Evolutionary conservation across 2,113 vertebrate species (phyloP).

Genomic region (Heteronetta atricapilla): DNA sequence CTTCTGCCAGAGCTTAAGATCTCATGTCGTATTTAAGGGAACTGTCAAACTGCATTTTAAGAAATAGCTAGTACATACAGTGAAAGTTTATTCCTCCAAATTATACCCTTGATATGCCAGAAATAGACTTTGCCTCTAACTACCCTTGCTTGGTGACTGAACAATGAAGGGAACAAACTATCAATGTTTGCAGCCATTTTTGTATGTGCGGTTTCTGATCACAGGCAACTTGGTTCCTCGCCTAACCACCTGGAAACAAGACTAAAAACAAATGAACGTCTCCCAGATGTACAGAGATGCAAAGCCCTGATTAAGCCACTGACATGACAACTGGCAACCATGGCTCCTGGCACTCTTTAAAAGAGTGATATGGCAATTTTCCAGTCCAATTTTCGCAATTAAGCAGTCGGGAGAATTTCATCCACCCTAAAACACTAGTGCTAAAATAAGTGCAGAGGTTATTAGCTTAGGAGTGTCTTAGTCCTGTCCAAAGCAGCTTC

Average conservation of each 20-base stretch:
- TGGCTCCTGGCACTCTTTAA: slow-evolving; percentile 40
- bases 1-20: slow-evolving; percentile 39
- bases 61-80: neutral
- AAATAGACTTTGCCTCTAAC: slow-evolving; percentile 32
- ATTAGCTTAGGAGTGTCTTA: neutral
- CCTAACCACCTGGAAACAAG: slow-evolving; percentile 16
- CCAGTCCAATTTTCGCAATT: slow-evolving; percentile 52
- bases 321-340: slow-evolving; percentile 41
- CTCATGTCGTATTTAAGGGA: slow-evolving; percentile 38
- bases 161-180: neutral
- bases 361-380: slow-evolving; percentile 11
- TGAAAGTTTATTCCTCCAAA: slow-evolving; percentile 24
- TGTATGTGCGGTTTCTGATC: neutral
- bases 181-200: neutral
- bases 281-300: slow-evolving; percentile 2
- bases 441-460: neutral
- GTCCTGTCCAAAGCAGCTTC: neutral
- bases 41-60: slow-evolving; percentile 29
- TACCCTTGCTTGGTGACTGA: neutral
- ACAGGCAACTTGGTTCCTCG: neutral
- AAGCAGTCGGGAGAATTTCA: slow-evolving; percentile 58
- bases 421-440: slow-evolving; percentile 24
- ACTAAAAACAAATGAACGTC: neutral
- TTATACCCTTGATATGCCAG: slow-evolving; percentile 31
- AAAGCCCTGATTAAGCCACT: slow-evolving; percentile 33